A percentile compares a stretch with the other conserved stretches of the same genome.
Conservation (phyloP, 2,113 vertebrate genomes). For the Apteryx owenii region DNA sequence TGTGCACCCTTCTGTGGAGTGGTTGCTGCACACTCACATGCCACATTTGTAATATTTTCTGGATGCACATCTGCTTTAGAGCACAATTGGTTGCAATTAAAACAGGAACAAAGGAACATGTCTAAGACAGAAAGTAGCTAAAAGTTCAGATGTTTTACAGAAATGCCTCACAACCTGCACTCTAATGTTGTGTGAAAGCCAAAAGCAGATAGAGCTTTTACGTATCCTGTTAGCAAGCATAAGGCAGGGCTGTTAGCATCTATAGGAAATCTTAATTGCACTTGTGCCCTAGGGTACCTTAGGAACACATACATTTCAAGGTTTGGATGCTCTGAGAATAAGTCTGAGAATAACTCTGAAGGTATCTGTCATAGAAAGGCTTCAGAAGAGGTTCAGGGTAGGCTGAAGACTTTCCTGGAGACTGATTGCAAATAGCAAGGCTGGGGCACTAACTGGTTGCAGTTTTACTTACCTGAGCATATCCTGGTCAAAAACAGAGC, state of each 20-base stretch:
- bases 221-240: not conserved
- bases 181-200: not conserved
- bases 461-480: not conserved
- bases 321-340: not conserved
- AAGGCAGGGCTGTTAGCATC: not conserved
- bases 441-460: not conserved
- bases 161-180: not conserved
- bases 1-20: not conserved
- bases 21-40: not conserved
- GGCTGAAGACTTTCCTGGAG: not conserved
- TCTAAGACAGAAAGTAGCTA: not conserved
- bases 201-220: not conserved
- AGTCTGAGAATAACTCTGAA: not conserved
- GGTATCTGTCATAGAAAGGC: not conserved
- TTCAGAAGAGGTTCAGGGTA: not conserved
- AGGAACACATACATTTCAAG: not conserved
- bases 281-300: not conserved
- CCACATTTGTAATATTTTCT: not conserved
- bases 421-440: not conserved
- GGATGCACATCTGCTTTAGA: not conserved
- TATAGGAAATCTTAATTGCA: not conserved
- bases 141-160: not conserved
- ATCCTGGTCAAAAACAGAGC: not conserved
- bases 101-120: not conserved
- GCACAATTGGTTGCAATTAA: not conserved